These are phyloP conservation scores for Pluvialis apricaria DNA, from an alignment of 2,113 vertebrate genomes.

Conservation along the genomic window DNA sequence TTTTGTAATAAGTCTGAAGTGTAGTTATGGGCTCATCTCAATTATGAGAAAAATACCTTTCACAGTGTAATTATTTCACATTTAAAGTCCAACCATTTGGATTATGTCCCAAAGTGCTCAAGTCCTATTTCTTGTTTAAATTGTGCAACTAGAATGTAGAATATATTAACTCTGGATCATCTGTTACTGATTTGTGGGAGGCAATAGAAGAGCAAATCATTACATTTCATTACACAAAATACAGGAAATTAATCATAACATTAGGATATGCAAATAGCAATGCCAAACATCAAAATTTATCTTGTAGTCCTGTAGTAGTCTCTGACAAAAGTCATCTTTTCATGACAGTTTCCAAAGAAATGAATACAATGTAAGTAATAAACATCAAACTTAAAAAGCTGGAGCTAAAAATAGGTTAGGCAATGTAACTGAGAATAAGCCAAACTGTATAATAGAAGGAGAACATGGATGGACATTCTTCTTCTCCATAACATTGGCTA, in stretches of 20 bases:
- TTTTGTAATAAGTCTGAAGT: conserved; percentile 1
- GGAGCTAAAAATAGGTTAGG: not conserved
- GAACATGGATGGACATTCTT: not conserved
- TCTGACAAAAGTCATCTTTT: not conserved
- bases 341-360: not conserved
- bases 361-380: not conserved
- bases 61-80: not conserved
- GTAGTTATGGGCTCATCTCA: not conserved
- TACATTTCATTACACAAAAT: not conserved
- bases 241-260: not conserved
- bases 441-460: not conserved
- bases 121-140: not conserved
- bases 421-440: not conserved
- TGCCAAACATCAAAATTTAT: not conserved
- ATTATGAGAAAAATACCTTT: conserved; percentile 28
- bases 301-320: not conserved
- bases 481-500: not conserved
- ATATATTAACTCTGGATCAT: not conserved
- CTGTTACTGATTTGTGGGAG: not conserved
- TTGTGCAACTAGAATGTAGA: not conserved
- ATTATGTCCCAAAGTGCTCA: not conserved
- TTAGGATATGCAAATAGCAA: not conserved
- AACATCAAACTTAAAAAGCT: not conserved
- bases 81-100: not conserved
- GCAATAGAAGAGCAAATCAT: not conserved